Evolutionary conservation across 2,888 invertebrate species (phyloP).

Genomic region (Harpalus rufipes): DNA sequence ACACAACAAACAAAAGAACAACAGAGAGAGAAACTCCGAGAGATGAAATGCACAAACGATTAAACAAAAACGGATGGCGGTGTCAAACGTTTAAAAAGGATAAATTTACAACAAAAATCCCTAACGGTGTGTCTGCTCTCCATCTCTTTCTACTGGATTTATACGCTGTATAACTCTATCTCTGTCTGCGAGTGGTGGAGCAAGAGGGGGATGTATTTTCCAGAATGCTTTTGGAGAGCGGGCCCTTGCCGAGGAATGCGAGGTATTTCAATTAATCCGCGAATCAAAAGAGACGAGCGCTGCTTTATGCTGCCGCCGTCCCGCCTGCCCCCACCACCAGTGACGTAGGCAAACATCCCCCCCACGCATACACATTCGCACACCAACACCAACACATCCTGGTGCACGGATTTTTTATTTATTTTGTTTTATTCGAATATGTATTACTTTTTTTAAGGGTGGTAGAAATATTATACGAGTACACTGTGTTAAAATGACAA

Average conservation of each 20-base stretch:
- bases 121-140: constrained; percentile 12
- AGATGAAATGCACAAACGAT: constrained; percentile 50
- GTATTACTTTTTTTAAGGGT: neutral
- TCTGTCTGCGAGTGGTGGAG: constrained; percentile 24
- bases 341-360: constrained; percentile 50
- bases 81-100: constrained; percentile 51
- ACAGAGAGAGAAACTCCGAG: constrained; percentile 41
- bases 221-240: constrained; percentile 72
- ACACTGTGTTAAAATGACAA: too few species aligned
- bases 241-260: constrained; percentile 73
- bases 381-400: too few species aligned
- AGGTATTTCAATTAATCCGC: constrained; percentile 78
- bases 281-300: constrained; percentile 77
- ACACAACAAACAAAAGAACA: constrained; percentile 33
- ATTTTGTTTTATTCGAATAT: neutral
- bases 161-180: constrained; percentile 11
- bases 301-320: constrained; percentile 72
- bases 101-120: constrained; percentile 60
- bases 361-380: neutral
- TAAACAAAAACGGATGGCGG: constrained; percentile 55
- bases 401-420: neutral
- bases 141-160: constrained; percentile 9
- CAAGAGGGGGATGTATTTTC: constrained; percentile 69
- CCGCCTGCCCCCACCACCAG: constrained; percentile 37
- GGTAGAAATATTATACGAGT: too few species aligned